Conservation (phyloP, 2,797 vertebrate genomes). For the Podarcis siculus region DNA sequence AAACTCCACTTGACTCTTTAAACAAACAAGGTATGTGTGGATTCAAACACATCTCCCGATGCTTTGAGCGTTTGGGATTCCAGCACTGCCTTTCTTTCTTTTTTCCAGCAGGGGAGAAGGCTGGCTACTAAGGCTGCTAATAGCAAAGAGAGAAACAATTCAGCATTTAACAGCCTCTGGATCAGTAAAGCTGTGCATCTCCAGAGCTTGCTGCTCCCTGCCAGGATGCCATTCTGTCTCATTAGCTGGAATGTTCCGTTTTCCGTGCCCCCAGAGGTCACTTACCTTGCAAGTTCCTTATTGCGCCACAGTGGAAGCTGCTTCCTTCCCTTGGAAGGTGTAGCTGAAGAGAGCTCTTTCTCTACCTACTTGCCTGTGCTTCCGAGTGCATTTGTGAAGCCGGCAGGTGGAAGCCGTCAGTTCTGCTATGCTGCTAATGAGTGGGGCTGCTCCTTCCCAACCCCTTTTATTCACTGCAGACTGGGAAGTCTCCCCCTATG, state of each 20-base stretch:
- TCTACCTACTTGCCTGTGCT: not conserved
- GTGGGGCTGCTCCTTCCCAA: not conserved
- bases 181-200: slow-evolving; percentile 1
- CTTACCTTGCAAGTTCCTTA: not conserved
- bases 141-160: slow-evolving; percentile 26
- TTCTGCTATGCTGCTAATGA: slow-evolving; percentile 19
- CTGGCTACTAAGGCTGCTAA: slow-evolving; percentile 16
- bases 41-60: not conserved
- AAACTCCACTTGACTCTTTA: slow-evolving; percentile 5
- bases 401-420: not conserved
- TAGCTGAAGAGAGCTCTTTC: not conserved
- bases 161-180: slow-evolving; percentile 24
- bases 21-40: not conserved
- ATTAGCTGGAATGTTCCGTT: slow-evolving; percentile 47
- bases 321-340: not conserved
- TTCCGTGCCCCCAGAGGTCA: slow-evolving; percentile 38
- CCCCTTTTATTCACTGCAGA: not conserved
- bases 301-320: not conserved
- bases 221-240: slow-evolving; percentile 31
- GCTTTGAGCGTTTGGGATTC: not conserved
- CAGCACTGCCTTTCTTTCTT: not conserved
- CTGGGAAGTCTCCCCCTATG: not conserved
- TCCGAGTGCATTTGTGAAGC: rapidly evolving
- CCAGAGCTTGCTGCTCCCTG: slow-evolving; percentile 35
- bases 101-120: not conserved